Evolutionary conservation across 1,140 invertebrate species (phyloP).

Genomic region (Heliconius nattereri): DNA sequence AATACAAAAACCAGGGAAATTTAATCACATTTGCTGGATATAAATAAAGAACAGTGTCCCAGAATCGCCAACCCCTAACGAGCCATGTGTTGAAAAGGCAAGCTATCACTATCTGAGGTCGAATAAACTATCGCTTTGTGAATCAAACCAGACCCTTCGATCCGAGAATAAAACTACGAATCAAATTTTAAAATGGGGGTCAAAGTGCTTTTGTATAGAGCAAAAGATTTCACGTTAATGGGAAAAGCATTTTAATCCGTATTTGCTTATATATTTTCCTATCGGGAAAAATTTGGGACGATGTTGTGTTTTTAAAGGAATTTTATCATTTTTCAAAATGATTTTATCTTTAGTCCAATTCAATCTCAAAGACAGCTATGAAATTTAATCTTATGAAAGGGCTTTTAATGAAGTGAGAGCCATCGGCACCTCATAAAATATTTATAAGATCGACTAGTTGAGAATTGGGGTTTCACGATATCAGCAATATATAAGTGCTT

Average conservation of each 20-base stretch:
- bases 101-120: constrained; percentile 21
- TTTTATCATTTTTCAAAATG: neutral
- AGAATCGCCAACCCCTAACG: constrained; percentile 22
- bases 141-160: constrained; percentile 17
- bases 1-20: neutral
- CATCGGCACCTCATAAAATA: constrained; percentile 20
- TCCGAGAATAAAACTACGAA: constrained; percentile 13
- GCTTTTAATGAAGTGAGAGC: constrained; percentile 10
- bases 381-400: neutral
- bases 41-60: constrained; percentile 28
- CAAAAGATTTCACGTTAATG: neutral
- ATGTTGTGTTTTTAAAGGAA: neutral
- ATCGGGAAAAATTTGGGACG: neutral
- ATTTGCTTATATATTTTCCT: neutral
- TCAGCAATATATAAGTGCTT: neutral
- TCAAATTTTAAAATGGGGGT: neutral
- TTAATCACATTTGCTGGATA: constrained; percentile 20
- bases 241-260: neutral
- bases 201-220: neutral
- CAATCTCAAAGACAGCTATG: neutral
- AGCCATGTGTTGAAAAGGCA: constrained; percentile 30
- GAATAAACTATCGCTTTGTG: constrained; percentile 30
- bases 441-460: constrained; percentile 23
- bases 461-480: neutral
- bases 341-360: neutral